These are phyloP conservation scores for Blastomussa wellsi DNA, from an alignment of 92 coral and sea anemone genomes.

Conservation along the genomic window DNA sequence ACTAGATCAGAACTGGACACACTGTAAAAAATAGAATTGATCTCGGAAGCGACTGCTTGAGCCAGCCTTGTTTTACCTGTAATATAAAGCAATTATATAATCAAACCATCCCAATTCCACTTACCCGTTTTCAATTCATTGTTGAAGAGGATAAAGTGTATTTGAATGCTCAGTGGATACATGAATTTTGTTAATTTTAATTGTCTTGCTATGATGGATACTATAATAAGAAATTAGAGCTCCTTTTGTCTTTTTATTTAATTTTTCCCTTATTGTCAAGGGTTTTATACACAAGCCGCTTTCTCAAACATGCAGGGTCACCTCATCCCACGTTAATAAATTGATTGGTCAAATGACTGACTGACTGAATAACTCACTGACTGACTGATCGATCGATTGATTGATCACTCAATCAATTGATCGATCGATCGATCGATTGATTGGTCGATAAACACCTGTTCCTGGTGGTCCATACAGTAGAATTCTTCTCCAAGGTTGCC, in stretches of 20 bases:
- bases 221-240: too few relatives aligned
- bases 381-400: too few relatives aligned
- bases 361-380: too few relatives aligned
- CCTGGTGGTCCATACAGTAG: constrained; percentile 98
- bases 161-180: neutral
- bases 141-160: neutral
- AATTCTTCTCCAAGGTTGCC: constrained; percentile 95
- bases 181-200: neutral
- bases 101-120: neutral
- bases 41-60: constrained; percentile 95
- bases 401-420: too few relatives aligned
- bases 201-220: neutral
- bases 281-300: too few relatives aligned
- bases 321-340: too few relatives aligned
- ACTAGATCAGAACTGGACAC: constrained; percentile 97
- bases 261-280: too few relatives aligned
- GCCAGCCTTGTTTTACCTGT: constrained; percentile 47
- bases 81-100: neutral
- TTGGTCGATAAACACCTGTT: constrained; percentile 62
- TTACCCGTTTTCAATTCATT: neutral
- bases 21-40: constrained; percentile 88
- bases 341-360: too few relatives aligned
- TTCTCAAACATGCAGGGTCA: too few relatives aligned
- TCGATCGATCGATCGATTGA: too few relatives aligned
- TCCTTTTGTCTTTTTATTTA: too few relatives aligned